Base-by-base conservation (phyloP, 2,113 vertebrate species). In the Neodontobutis hainanensis region DNA sequence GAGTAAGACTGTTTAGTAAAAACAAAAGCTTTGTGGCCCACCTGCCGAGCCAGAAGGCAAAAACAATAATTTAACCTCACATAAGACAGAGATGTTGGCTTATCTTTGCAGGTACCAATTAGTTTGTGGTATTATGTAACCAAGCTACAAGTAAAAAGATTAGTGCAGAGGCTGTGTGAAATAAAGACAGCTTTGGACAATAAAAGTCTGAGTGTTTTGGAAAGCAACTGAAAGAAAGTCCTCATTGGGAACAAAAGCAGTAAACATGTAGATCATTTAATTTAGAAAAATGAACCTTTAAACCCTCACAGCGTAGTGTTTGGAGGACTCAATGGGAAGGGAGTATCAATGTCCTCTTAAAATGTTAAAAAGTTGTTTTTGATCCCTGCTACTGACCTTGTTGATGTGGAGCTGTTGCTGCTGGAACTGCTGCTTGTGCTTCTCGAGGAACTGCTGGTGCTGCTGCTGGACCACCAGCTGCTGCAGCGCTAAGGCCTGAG, bases 381-480 rank as follows among this genome's bases (percentile, higher is more conserved):
- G 14, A 32, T 12, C 32, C 27, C n/a, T 47, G 6, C 3, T 16
- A 2, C 15, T 45, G 47, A 98, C 96, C 95, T 97, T 96, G 92
- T 91, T 94, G 74, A 97, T 88, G 90, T 98, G 96, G 77, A 97
- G 92, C 87, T 96, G 96, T 83, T 97, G 95, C 77, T 96, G 96
- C 85, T 96, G 96, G 85, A 97, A 97, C 69, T 98, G 96, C 91
- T 97, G 96, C 89, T 97, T 98, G 90, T 98, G 96, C 92, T 98
- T 98, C 93, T 98, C 96, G 92, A 97, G 92, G 87, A 98, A 98
- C 89, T 97, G 96, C 90, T 98, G 96, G 92, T 98, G 96, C 87
- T 98, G 96, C 92, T 98, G 96, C 88, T 98, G 96, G 84, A 98
- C 94, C 74, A 98, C 96, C 82, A 98, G 92, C 90, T 98, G 96